These are phyloP conservation scores for Lampropteryx suffumata DNA, from an alignment of 2,888 invertebrate genomes.

Conservation along the genomic window DNA sequence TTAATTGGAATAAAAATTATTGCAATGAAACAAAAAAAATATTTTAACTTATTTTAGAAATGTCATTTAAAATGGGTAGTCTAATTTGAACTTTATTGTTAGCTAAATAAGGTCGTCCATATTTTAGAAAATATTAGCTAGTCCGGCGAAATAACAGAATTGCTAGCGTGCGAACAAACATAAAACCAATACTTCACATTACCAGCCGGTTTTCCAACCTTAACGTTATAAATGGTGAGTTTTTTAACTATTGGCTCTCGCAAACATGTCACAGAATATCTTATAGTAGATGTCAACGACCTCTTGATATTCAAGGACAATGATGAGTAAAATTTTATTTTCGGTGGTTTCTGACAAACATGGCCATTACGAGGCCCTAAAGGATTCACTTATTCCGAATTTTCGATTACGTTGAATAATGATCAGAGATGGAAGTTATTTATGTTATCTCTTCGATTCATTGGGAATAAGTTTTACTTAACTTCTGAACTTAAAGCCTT, in stretches of 20 bases:
- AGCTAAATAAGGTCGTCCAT: no score
- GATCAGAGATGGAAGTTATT: neutral
- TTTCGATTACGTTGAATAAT: constrained; percentile 1
- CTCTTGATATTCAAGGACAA: constrained; percentile 48
- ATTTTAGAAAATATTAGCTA: no score
- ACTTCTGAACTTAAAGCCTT: no score
- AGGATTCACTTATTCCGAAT: constrained; percentile 6
- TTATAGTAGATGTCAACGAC: constrained; percentile 41
- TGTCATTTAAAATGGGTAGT: no score
- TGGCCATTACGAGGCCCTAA: constrained; percentile 24
- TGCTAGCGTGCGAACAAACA: no score
- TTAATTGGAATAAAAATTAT: no score
- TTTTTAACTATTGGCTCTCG: constrained; percentile 2
- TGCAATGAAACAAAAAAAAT: no score
- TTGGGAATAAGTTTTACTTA: no score
- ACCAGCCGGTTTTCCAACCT: constrained; percentile 19
- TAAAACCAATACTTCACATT: neutral
- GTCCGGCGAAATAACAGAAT: no score
- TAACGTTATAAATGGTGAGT: neutral
- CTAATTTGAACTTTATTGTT: no score
- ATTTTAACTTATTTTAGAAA: no score
- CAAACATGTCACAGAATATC: constrained; percentile 6
- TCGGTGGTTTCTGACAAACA: constrained; percentile 29
- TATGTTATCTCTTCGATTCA: neutral
- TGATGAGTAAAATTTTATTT: constrained; percentile 26